A percentile compares a stretch with the other conserved stretches of the same genome.
Conservation (phyloP, 1,140 invertebrate genomes). For the Drosophila triauraria region DNA sequence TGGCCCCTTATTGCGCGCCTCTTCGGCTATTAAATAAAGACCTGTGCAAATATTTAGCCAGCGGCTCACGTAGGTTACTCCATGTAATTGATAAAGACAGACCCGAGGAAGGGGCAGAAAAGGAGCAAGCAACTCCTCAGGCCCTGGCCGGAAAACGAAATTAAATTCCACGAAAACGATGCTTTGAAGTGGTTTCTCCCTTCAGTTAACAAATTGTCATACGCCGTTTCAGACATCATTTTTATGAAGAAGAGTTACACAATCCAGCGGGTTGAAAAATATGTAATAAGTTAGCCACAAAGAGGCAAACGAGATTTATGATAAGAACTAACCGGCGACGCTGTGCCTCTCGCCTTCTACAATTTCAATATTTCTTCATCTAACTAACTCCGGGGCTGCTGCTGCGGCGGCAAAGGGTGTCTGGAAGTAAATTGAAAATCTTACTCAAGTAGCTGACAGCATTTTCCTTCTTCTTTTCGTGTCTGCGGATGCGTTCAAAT, state of each 20-base stretch:
- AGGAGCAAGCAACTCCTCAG: conserved; percentile 1
- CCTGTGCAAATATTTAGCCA: conserved; percentile 48
- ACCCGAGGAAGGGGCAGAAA: no score
- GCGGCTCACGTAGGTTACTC: conserved; percentile 45
- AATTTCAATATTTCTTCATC: conserved; percentile 82
- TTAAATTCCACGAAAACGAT: conserved; percentile 37
- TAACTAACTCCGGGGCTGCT: conserved; percentile 20
- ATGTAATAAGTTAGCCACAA: conserved; percentile 46
- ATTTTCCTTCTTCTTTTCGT: conserved; percentile 20
- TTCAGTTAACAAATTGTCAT: conserved; percentile 41
- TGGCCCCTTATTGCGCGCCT: conserved; percentile 16
- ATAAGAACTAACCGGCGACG: conserved; percentile 63
- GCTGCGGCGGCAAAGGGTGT: conserved; percentile 4
- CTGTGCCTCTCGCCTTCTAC: conserved; percentile 57
- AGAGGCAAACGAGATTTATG: conserved; percentile 70
- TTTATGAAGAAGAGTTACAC: conserved; percentile 33
- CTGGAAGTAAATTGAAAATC: conserved; percentile 74
- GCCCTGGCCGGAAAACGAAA: conserved; percentile 20
- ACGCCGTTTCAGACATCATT: conserved; percentile 1
- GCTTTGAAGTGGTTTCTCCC: conserved; percentile 47
- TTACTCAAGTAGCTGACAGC: conserved; percentile 71
- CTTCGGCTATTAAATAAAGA: conserved; percentile 65
- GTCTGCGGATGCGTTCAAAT: conserved; percentile 64
- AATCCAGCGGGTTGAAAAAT: background rate
- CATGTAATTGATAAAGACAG: conserved; percentile 52